Conservation (phyloP, 2,888 invertebrate species). For the Cephus runcator region DNA sequence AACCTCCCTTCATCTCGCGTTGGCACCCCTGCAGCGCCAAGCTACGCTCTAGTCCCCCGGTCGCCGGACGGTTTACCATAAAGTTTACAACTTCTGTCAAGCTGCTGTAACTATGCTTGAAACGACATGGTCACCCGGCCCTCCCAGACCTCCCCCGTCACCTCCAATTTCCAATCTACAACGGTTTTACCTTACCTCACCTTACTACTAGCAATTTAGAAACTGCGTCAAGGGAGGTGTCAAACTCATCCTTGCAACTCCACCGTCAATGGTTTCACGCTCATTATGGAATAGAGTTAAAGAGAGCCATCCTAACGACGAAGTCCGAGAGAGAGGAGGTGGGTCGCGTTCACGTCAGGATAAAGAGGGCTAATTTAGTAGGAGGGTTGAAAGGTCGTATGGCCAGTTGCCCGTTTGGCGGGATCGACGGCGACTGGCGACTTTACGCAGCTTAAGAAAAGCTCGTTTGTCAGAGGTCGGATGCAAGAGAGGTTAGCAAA, state of each 20-base stretch:
- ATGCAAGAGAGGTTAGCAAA: neutral
- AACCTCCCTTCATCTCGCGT: slow-evolving; percentile 19
- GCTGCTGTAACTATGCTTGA: slow-evolving; percentile 19
- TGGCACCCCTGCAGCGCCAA: slow-evolving; percentile 22
- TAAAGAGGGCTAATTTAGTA: neutral
- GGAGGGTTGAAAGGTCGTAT: neutral
- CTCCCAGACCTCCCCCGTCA: neutral
- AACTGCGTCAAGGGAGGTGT: neutral
- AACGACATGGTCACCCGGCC: neutral
- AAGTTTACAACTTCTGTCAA: slow-evolving; percentile 58
- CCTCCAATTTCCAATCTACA: neutral
- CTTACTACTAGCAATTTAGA: neutral
- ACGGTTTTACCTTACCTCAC: neutral
- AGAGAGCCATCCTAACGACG: neutral
- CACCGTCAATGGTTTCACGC: neutral
- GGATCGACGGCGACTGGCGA: neutral
- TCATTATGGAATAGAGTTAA: neutral
- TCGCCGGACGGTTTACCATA: slow-evolving; percentile 55
- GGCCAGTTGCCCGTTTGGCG: neutral
- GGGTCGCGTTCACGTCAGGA: neutral
- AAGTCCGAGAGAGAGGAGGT: neutral
- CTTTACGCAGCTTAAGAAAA: neutral
- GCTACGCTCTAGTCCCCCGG: slow-evolving; percentile 37
- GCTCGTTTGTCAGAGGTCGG: neutral
- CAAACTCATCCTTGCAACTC: neutral